Percentiles rank a stretch among this genome's conserved stretches.
phyloP scores from a whole-genome alignment of 2,113 vertebrate genomes.

The Hipposideros armiger region DNA sequence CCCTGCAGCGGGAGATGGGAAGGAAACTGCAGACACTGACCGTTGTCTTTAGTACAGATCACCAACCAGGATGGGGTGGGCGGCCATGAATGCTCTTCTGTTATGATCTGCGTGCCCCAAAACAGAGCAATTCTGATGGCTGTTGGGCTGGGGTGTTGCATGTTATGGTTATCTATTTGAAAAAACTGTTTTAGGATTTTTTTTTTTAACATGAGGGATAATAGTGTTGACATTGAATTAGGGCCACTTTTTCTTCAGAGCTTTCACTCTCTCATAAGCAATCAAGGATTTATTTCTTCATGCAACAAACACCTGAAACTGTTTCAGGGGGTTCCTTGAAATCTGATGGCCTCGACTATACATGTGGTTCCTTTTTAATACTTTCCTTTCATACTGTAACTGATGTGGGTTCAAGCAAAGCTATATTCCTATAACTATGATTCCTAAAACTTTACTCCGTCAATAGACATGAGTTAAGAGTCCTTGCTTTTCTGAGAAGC shows the following conservation, averaged over 20 bases:
- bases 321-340: not conserved
- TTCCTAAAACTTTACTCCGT: not conserved
- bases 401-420: not conserved
- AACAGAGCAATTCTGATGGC: not conserved
- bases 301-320: constrained; percentile 24
- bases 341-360: not conserved
- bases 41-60: not conserved
- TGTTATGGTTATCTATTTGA: not conserved
- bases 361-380: not conserved
- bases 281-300: not conserved
- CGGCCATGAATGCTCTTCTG: constrained; percentile 41
- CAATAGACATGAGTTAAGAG: not conserved
- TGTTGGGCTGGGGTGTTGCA: not conserved
- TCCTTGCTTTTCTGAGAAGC: constrained; percentile 25
- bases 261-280: not conserved
- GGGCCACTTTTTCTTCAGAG: not conserved
- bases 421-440: not conserved
- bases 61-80: not conserved
- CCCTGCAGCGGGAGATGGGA: not conserved
- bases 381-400: not conserved
- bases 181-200: not conserved
- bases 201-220: not conserved
- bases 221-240: not conserved
- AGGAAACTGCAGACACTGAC: constrained; percentile 1
- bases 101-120: not conserved